Base-by-base conservation (phyloP, 2,888 invertebrate genomes). In the Sinhomidia bicolor region DNA sequence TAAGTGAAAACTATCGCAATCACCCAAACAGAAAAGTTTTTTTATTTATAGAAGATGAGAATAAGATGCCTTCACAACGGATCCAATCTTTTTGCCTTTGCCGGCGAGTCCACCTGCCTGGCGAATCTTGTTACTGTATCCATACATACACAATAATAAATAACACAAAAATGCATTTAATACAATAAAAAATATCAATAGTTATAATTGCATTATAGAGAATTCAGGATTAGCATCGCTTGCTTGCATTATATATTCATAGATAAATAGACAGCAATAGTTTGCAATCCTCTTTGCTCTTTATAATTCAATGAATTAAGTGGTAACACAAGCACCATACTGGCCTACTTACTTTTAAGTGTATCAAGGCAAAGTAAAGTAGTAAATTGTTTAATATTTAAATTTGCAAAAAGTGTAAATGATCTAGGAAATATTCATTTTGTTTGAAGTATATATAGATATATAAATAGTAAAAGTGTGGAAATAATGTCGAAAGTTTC, bases 61-160 rank as follows among this genome's bases (percentile, higher is more conserved):
- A 62, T 90, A 90, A 14, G 90, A 89, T n/a, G 90, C 79, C 80
- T 90, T 90, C 51, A 90, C 90, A 1, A 71, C 85, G 57, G 89
- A 86, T 78, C 86, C 89, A 86, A 87, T 80, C 86, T 90, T 90
- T 87, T 89, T 90, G 54, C 89, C 89, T 85, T 89, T 89, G 84
- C 60, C 60, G 74, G 68, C 65, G 47, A 80, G 74, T 74, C 71
- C 62, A 51, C 89, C 89, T 32, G 87, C 87, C 44, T 89, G 87
- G 47, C 90, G 90, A 74, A 90, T 89, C 86, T 90, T 90, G 86
- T 90, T 87, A 81, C 89, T 90, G 87, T 76, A 60, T 79, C 4
- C 47, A 87, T 29, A 81, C 74, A 80, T 23, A 82, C 60, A 82
- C 41, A 87, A 80, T 14, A 74, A 68, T 23, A 74, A 23, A 60